Evolutionary conservation across 2,797 vertebrate genomes (phyloP), one percentile per base, ranked within the genome.

Genomic region (Protonibea diacanthus): DNA sequence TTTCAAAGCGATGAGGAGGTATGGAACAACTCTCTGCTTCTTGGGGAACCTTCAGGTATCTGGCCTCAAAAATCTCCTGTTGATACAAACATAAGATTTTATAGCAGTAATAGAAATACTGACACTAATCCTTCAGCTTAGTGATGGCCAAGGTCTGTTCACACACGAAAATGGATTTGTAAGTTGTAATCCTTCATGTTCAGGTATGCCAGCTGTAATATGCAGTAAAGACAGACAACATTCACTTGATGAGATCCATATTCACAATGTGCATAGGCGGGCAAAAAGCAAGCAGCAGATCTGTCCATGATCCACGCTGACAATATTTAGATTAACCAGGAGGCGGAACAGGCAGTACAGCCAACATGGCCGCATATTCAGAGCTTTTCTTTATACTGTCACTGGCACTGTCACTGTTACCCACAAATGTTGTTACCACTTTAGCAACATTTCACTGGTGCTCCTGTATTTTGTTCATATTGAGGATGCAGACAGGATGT

Each of bases 21-120:
- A 55, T 2, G 25, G 58, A 61, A 33, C 63, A 84, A 17, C 52
- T 80, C 58, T 86, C 56, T 47, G 91, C 90, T 68, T 96, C 95
- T 27, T 95, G 93, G 15, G 96, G 93, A 84, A 98, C 92, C 90
- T 95, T 96, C 42, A 94, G 91, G 94, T 96, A 98, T 69, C 93
- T 93, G 10, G 86, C 93, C 93, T 99, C 98, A 90, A 99, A 99
- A 77, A 98, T 94, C 53, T 97, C 97, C 98, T 99, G 84, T 69
- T n/a, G 12, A 47, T 25, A n/a, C 1, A 45, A 74, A 70, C 5
- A 69, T 3, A 18, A 4, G 49, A 52, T 44, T 14, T 44, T 44
- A 12, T 29, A n/a, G 42, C 4, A 66, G 21, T 48, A 33, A 52
- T 33, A 15, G 53, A 13, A 42, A 47, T 10, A 29, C 2, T 21